phyloP scores from a whole-genome alignment of 2,113 vertebrate genomes.

The Athene cunicularia region DNA sequence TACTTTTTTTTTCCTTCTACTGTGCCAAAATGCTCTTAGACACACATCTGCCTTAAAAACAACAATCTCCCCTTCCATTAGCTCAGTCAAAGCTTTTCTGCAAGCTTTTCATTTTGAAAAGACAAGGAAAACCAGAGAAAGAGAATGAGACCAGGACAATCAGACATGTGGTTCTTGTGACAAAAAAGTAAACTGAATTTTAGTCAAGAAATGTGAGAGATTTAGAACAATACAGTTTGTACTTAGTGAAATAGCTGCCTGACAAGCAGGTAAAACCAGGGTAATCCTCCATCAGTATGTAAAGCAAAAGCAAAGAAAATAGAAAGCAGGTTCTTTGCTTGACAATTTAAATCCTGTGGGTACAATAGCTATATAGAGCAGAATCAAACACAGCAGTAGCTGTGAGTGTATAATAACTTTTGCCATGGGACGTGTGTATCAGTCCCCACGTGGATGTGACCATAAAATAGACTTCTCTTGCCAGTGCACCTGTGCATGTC shows the following conservation, averaged over 20 bases:
- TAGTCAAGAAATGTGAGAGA: slow-evolving; percentile 64
- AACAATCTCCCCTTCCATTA: slow-evolving; percentile 58
- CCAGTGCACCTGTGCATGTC: not conserved
- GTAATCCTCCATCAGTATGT: slow-evolving; percentile 67
- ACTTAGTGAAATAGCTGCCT: slow-evolving; percentile 68
- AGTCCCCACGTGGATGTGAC: not conserved
- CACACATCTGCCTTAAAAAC: slow-evolving; percentile 36
- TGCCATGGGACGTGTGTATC: not conserved
- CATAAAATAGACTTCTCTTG: not conserved
- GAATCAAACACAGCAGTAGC: not conserved
- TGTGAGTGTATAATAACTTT: not conserved
- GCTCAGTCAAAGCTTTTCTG: slow-evolving; percentile 36
- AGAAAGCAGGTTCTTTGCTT: slow-evolving; percentile 51
- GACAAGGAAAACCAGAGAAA: slow-evolving; percentile 27
- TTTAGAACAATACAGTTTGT: slow-evolving; percentile 68
- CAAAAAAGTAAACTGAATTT: slow-evolving; percentile 60
- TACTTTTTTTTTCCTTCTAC: not conserved
- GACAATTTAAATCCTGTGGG: slow-evolving; percentile 70
- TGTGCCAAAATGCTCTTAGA: slow-evolving; percentile 53
- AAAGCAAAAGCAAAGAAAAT: slow-evolving; percentile 71
- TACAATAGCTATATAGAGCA: slow-evolving; percentile 27
- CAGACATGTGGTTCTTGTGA: slow-evolving; percentile 33
- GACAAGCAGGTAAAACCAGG: slow-evolving; percentile 63
- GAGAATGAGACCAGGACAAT: slow-evolving; percentile 24
- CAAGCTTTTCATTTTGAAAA: slow-evolving; percentile 52